Base-by-base conservation (phyloP, 2,113 vertebrate species). In the Chloebia gouldiae region DNA sequence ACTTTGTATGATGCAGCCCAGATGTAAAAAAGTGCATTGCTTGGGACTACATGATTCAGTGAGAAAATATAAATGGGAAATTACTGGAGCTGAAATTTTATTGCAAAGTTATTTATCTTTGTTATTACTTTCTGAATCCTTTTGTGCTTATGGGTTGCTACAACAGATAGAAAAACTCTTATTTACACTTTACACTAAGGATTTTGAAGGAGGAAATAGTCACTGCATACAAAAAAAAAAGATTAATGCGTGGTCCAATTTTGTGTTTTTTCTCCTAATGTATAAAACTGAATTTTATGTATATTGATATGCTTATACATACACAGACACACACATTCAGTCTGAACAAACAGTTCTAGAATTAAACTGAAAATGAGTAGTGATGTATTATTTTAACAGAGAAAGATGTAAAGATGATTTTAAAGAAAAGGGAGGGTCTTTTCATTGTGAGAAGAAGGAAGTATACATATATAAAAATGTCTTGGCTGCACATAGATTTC, bases 11-110 rank as follows among this genome's bases (percentile, higher is more conserved):
- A 88, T 81, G 93, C 90, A 51, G 95, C 86, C 44, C 84, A 61
- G 77, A 95, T 0, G 28, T 80, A 70, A 86, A 92, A 91, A 91
- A 94, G 90, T 33, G 24, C 92, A 44, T 33, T 93, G 92, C 88
- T 94, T 73, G 44, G 78, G 88, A 95, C 96, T 88, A 49, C 86
- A 86, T 92, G 97, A 97, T 94, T 97, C 97, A 92, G 77, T 91
- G 95, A 96, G 97, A 96, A 98, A 97, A 97, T 91, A 97, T 90
- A 98, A 98, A 98, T 97, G 97, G 96, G 92, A 97, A 98, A 97
- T 97, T 97, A 95, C 97, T 97, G 97, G 97, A 97, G 97, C 97
- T 97, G 97, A 98, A 98, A 97, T 95, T 97, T 97, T 97, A 96
- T 96, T 96, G 96, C 90, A 23, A 83, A 97, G 95, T 96, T 97